Base-by-base conservation (phyloP, 2,888 invertebrate genomes). In the Sinelater perroti region DNA sequence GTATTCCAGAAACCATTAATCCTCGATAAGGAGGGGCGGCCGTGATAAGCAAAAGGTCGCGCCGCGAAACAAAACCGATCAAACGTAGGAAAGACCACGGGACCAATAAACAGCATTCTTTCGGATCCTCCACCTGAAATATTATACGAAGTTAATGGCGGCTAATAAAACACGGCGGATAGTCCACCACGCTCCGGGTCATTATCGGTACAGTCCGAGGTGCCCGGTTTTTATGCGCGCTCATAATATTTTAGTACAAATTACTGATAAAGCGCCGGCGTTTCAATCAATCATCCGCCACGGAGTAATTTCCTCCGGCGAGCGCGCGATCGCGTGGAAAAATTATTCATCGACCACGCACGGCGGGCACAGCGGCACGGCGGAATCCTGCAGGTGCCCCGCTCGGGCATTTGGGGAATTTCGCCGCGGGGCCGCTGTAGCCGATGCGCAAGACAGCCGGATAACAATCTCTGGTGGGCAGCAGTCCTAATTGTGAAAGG, bases 331-430 rank as follows among this genome's bases (percentile, higher is more conserved):
- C 54, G 59, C 59, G 59, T 59, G 54, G 50, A 49, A 54, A 56
- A 59, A 59, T 54, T 49, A 59, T 54, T 54, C 35, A 54, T 59
- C 53, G 53, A 40, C 59, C 59, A 59, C 59, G 59, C 59, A 59
- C 38, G 54, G 18, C 54, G 50, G 50, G 20, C 40, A 45, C 35
- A 49, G 28, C 36, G 24, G 40, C 35, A 42, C 54, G 42, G 36
- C 30, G 38, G 45, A 49, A 42, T 50, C 40, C n/a, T 46, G 33
- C 18, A 28, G 33, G 26, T 42, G n/a, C 11, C 16, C 47, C 8
- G 16, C 10, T 10, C 21, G 16, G 2, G 11, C n/a, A 40, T 31
- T 24, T 21, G 6, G n/a, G 18, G 24, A 49, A 21, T 40, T 55
- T 42, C 33, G 24, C 8, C 16, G n/a, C 14, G 21, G 57, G 42